These are phyloP conservation scores for Cochlearius cochlearius DNA, from an alignment of 2,113 vertebrate genomes.

Conservation along the genomic window DNA sequence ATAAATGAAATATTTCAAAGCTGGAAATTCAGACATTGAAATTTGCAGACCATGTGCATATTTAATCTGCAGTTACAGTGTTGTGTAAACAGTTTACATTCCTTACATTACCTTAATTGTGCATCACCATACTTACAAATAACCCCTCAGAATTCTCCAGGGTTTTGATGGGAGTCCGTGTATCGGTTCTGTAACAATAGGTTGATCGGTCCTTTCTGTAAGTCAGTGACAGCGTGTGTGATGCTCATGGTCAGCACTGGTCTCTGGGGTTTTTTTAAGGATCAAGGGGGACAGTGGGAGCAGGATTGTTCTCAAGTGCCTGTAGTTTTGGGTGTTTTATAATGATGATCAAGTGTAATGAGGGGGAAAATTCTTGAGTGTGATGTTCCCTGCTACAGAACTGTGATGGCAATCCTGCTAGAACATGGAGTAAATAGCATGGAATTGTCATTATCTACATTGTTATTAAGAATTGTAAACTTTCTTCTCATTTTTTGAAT, in stretches of 20 bases:
- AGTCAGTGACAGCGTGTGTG: not conserved
- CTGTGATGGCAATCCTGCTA: not conserved
- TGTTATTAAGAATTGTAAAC: not conserved
- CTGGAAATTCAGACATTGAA: not conserved
- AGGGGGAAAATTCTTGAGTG: not conserved
- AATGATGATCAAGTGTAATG: rapidly evolving
- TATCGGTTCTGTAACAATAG: not conserved
- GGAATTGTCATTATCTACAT: not conserved
- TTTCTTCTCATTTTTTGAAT: constrained; percentile 17
- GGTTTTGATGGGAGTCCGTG: not conserved
- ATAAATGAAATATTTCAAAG: not conserved
- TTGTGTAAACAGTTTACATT: not conserved
- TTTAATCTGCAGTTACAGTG: not conserved
- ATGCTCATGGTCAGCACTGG: not conserved
- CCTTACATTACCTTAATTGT: not conserved
- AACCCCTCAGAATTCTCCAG: not conserved
- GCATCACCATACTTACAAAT: not conserved
- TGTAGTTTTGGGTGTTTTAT: not conserved
- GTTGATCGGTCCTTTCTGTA: not conserved
- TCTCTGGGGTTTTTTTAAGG: not conserved
- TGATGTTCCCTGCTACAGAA: not conserved
- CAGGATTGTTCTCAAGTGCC: not conserved
- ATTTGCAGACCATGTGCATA: not conserved
- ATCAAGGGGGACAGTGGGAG: too few species aligned
- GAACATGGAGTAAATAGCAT: not conserved